Percentiles rank a stretch among this genome's conserved stretches.
Evolutionary conservation across 2,113 vertebrate species (phyloP).

Genomic region (Tonatia bakeri): DNA sequence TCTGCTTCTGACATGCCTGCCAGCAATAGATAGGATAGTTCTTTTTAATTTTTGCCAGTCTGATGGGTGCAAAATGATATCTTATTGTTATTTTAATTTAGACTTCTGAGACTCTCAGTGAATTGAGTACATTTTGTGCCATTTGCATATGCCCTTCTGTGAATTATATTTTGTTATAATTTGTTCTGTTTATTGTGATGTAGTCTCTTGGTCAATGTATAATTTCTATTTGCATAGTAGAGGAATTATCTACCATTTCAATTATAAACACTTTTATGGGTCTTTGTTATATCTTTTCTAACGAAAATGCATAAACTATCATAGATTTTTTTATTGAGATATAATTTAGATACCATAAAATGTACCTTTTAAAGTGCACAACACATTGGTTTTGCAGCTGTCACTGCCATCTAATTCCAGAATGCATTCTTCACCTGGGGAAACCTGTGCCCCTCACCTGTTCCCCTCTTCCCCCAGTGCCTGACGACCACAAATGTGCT

Average conservation of each 20-base stretch:
- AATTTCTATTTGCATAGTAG: slow-evolving; percentile 9
- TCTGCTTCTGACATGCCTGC: not conserved
- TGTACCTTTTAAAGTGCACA: not conserved
- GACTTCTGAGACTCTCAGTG: slow-evolving; percentile 38
- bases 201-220: slow-evolving; percentile 1
- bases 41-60: slow-evolving; percentile 49
- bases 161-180: slow-evolving; percentile 40
- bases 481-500: not conserved
- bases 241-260: not conserved
- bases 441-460: no score
- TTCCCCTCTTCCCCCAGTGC: not conserved
- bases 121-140: slow-evolving; percentile 13
- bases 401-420: not conserved
- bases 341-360: not conserved
- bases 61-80: slow-evolving; percentile 37
- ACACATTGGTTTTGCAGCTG: not conserved
- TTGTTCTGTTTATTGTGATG: slow-evolving; percentile 45
- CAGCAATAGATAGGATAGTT: slow-evolving; percentile 36
- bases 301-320: not conserved
- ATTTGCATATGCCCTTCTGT: slow-evolving; percentile 51
- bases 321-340: not conserved
- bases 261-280: not conserved
- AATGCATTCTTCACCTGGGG: not conserved
- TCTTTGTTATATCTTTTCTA: not conserved
- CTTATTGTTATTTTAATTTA: slow-evolving; percentile 70